phyloP scores from a whole-genome alignment of 2,888 invertebrate species.

The Pocota personata region DNA sequence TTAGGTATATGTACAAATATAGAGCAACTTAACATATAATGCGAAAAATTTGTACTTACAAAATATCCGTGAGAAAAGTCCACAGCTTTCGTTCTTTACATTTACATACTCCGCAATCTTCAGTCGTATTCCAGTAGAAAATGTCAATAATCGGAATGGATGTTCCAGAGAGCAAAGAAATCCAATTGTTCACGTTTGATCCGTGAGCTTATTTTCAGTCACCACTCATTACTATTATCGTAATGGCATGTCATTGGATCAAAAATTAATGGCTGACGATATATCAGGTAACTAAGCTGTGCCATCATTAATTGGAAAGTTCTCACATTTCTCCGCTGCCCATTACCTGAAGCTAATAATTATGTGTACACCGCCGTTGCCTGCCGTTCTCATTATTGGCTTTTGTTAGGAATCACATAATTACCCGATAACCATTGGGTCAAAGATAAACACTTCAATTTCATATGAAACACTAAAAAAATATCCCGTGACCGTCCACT shows the following conservation, averaged over 20 bases:
- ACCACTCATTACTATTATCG: not conserved
- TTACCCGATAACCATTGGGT: not conserved
- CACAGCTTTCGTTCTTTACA: too few relatives aligned
- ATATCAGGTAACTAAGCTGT: conserved; percentile 3
- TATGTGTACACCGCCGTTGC: not conserved
- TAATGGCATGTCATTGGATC: not conserved
- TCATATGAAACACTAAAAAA: not conserved
- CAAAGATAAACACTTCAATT: conserved; percentile 4
- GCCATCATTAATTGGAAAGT: not conserved
- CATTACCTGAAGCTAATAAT: conserved; percentile 17
- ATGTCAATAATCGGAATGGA: too few relatives aligned
- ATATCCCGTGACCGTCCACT: not conserved
- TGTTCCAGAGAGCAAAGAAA: too few relatives aligned
- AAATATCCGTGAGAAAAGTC: too few relatives aligned
- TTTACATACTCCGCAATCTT: too few relatives aligned
- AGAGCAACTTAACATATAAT: too few relatives aligned
- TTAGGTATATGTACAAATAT: too few relatives aligned
- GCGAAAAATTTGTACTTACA: too few relatives aligned
- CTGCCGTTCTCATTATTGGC: conserved; percentile 2
- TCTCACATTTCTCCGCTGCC: conserved; percentile 17
- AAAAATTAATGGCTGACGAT: conserved; percentile 5
- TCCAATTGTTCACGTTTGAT: too few relatives aligned
- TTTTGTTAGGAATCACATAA: not conserved
- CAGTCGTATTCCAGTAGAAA: too few relatives aligned
- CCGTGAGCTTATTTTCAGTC: not conserved